A percentile compares a stretch with the other conserved stretches of the same genome.
Evolutionary conservation across 2,888 invertebrate genomes (phyloP).

Genomic region (Erannis defoliaria): DNA sequence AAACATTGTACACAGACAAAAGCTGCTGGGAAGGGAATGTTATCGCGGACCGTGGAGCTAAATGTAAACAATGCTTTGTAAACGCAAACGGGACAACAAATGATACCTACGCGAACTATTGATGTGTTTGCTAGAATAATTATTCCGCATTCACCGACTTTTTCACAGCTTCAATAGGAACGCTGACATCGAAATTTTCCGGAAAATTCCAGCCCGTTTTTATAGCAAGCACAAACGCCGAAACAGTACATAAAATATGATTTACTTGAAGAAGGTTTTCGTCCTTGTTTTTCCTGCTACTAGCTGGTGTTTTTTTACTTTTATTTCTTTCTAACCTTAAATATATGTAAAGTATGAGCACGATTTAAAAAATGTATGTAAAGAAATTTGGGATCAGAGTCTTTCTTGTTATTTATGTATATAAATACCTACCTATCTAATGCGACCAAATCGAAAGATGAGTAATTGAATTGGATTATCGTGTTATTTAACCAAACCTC

Average conservation of each 20-base stretch:
- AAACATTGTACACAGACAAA: conserved; percentile 62
- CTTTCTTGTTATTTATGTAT: no score
- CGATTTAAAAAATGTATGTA: no score
- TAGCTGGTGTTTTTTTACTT: not conserved
- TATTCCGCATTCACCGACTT: not conserved
- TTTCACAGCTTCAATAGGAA: conserved; percentile 10
- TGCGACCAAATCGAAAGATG: no score
- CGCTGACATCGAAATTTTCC: conserved; percentile 9
- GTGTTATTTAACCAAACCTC: no score
- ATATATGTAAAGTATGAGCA: not conserved
- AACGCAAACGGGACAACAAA: conserved; percentile 13
- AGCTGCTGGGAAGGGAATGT: conserved; percentile 49
- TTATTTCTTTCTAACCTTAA: not conserved
- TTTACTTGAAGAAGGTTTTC: not conserved
- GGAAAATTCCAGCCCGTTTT: not conserved
- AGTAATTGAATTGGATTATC: no score
- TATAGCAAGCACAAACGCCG: not conserved
- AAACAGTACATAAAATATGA: not conserved
- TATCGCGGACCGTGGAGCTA: conserved; percentile 41
- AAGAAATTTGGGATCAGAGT: not conserved
- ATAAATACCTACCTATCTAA: not conserved
- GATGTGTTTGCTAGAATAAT: conserved; percentile 19
- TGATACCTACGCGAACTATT: conserved; percentile 10
- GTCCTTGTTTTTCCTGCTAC: not conserved
- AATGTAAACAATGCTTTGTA: conserved; percentile 39